A percentile compares a stretch with the other conserved stretches of the same genome.
These are phyloP conservation scores for Cylindroiulus punctatus DNA, from an alignment of 2,888 invertebrate genomes.

Conservation along the genomic window DNA sequence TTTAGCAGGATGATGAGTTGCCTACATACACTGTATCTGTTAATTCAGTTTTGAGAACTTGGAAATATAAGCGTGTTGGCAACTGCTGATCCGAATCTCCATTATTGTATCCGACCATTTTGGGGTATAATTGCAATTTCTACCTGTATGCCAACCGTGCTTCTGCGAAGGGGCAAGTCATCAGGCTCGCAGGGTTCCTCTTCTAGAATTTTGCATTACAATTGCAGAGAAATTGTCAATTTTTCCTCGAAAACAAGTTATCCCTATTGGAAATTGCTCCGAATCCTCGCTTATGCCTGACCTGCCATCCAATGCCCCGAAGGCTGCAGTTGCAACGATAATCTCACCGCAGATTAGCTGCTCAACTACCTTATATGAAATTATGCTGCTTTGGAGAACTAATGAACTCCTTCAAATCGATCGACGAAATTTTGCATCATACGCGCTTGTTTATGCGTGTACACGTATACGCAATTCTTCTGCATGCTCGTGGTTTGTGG, in stretches of 20 bases:
- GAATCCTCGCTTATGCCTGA: constrained; percentile 16
- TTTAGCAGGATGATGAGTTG: background rate
- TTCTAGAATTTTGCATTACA: constrained; percentile 41
- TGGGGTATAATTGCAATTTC: background rate
- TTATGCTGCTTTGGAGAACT: constrained; percentile 51
- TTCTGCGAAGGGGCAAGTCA: constrained; percentile 11
- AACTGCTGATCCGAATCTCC: background rate
- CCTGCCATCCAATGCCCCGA: constrained; percentile 36
- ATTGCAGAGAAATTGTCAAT: constrained; percentile 45
- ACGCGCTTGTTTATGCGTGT: background rate
- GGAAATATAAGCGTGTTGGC: background rate
- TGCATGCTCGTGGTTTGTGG: constrained; percentile 4
- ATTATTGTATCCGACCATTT: background rate
- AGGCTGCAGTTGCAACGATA: constrained; percentile 30
- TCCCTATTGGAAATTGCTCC: constrained; percentile 12
- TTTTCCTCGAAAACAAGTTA: constrained; percentile 15
- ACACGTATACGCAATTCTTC: background rate
- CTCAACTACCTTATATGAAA: constrained; percentile 53
- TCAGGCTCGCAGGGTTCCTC: background rate
- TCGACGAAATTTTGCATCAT: constrained; percentile 8
- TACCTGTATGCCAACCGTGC: background rate
- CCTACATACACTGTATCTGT: background rate
- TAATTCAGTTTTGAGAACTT: background rate
- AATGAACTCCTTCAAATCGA: constrained; percentile 53
- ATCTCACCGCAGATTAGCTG: constrained; percentile 49